Percentiles rank a stretch among this genome's conserved stretches.
These are phyloP conservation scores for Halcyon leucocephala DNA, from an alignment of 2,797 vertebrate genomes.

Conservation along the genomic window DNA sequence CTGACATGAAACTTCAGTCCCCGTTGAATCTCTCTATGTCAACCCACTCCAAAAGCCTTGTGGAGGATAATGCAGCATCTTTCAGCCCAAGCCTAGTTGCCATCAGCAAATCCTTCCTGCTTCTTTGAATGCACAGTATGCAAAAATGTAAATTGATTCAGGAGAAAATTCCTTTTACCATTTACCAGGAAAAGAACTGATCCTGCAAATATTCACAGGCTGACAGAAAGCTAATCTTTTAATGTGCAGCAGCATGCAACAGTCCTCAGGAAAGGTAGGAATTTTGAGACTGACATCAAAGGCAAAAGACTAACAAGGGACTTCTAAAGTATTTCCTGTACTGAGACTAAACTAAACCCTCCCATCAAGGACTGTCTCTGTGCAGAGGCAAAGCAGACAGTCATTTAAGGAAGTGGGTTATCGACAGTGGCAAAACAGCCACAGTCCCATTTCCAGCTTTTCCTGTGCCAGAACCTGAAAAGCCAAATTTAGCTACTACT, in stretches of 20 bases:
- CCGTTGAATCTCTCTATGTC: background rate
- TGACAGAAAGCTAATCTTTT: background rate
- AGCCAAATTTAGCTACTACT: background rate
- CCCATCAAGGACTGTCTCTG: background rate
- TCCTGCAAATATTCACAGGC: background rate
- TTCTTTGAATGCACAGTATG: background rate
- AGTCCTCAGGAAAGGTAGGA: background rate
- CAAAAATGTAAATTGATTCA: background rate
- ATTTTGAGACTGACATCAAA: constrained; percentile 42
- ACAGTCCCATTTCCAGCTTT: constrained; percentile 27
- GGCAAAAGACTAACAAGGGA: background rate
- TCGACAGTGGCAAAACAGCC: background rate
- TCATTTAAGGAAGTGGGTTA: constrained; percentile 2
- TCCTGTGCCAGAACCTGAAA: background rate
- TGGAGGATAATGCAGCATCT: background rate
- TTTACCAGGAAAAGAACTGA: background rate
- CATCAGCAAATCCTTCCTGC: background rate
- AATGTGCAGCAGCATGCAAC: background rate
- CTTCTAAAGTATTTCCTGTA: constrained; percentile 19
- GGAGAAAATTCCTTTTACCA: background rate
- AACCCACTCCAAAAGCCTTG: background rate
- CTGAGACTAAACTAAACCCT: background rate
- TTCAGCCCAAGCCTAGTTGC: background rate
- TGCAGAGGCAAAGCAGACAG: background rate
- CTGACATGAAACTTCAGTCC: background rate